phyloP scores from a whole-genome alignment of 2,888 invertebrate species.

The Abrostola tripartita region DNA sequence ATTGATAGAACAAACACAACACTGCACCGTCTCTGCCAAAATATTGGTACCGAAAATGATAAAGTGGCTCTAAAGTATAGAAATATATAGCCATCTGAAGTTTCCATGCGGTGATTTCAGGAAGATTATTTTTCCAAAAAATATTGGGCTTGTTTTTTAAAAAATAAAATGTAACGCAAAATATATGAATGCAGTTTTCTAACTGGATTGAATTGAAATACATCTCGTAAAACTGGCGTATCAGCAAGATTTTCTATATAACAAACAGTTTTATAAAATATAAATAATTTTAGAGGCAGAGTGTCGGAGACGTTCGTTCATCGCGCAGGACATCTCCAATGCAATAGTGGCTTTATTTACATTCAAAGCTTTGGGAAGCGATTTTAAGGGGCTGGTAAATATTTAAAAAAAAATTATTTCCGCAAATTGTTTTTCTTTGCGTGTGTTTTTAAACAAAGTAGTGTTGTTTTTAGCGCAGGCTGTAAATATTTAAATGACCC shows the following conservation, averaged over 20 bases:
- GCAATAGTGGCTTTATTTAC: constrained; percentile 68
- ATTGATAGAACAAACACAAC: constrained; percentile 13
- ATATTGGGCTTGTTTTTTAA: constrained; percentile 18
- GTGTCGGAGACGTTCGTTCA: constrained; percentile 6
- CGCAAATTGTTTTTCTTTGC: constrained; percentile 17
- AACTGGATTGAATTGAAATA: constrained; percentile 40
- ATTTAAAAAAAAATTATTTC: constrained; percentile 57
- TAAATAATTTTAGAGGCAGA: constrained; percentile 38
- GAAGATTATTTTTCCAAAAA: background rate
- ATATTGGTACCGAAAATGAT: background rate
- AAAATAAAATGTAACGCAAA: constrained; percentile 31
- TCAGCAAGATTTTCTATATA: constrained; percentile 40
- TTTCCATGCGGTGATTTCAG: background rate
- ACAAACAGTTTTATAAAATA: constrained; percentile 40
- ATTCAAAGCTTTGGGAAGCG: constrained; percentile 67
- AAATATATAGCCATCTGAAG: background rate
- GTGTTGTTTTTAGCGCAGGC: constrained; percentile 11
- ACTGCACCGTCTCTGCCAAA: constrained; percentile 8
- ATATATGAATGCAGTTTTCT: constrained; percentile 39
- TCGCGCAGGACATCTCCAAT: constrained; percentile 54
- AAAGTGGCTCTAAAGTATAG: constrained; percentile 3
- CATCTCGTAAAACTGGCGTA: constrained; percentile 30
- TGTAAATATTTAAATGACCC: constrained; percentile 50
- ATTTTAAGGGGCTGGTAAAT: constrained; percentile 64
- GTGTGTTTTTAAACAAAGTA: constrained; percentile 32